Evolutionary conservation across 1,140 invertebrate genomes (phyloP).

Genomic region (Thaumatotibia leucotreta): DNA sequence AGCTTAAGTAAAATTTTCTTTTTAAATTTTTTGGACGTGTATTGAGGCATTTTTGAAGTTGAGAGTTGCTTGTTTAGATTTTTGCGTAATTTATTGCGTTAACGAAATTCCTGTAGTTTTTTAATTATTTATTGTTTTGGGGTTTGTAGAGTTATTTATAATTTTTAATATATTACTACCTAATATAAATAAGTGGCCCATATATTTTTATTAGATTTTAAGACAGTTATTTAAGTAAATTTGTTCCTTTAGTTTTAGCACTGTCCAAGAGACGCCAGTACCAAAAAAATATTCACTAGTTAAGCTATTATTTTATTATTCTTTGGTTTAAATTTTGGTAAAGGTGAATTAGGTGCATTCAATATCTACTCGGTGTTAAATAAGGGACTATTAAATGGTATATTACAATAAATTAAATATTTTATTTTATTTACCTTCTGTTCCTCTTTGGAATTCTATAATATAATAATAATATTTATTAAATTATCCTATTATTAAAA

Average conservation of each 20-base stretch:
- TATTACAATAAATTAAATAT: not conserved
- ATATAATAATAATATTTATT: too few species aligned
- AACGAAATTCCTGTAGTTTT: constrained; percentile 8
- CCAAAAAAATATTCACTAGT: constrained; percentile 59
- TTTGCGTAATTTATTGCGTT: too few species aligned
- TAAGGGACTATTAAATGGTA: not conserved
- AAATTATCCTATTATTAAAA: too few species aligned
- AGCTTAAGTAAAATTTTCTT: too few species aligned
- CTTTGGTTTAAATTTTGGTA: not conserved
- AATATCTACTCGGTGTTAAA: not conserved
- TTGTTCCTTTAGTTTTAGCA: constrained; percentile 13
- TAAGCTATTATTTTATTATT: not conserved
- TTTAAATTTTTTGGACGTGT: not conserved
- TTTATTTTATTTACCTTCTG: not conserved
- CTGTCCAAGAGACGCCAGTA: constrained; percentile 46
- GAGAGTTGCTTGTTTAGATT: constrained; percentile 11
- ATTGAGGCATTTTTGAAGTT: not conserved
- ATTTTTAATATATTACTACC: not conserved
- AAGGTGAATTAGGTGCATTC: not conserved
- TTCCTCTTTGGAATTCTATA: too few species aligned
- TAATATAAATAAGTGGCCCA: constrained; percentile 31
- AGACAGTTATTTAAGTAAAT: not conserved
- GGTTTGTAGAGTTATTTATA: not conserved
- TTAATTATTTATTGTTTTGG: constrained; percentile 4
- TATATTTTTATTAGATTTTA: constrained; percentile 18